Evolutionary conservation across 1,140 invertebrate species (phyloP).

Genomic region (Gonatopus flavifemur): DNA sequence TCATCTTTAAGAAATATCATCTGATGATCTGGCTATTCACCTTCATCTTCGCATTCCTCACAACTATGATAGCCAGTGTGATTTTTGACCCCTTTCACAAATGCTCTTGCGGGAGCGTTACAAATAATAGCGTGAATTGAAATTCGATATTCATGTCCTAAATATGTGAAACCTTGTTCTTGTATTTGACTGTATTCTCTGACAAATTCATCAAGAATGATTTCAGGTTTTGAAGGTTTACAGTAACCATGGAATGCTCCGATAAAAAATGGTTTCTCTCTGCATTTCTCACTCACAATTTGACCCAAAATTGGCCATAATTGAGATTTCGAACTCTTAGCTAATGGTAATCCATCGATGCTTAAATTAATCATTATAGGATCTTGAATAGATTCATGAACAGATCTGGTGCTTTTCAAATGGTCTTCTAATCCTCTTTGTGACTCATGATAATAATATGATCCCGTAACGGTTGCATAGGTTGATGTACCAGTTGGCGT

Average conservation of each 20-base stretch:
- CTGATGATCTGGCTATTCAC: background rate
- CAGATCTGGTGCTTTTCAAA: background rate
- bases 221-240: background rate
- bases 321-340: background rate
- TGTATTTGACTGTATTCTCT: background rate
- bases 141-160: background rate
- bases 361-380: background rate
- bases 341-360: background rate
- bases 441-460: background rate
- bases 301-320: background rate
- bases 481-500: background rate
- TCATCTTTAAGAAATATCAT: constrained; percentile 14
- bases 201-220: background rate
- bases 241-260: too few relatives aligned
- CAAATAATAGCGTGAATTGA: constrained; percentile 7
- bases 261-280: background rate
- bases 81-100: constrained; percentile 13
- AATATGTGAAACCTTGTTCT: background rate
- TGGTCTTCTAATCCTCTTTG: background rate
- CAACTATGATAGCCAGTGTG: constrained; percentile 21
- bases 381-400: background rate
- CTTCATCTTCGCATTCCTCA: constrained; percentile 20
- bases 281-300: background rate
- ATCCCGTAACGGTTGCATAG: background rate
- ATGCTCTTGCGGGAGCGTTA: constrained; percentile 21